Evolutionary conservation across 2,113 vertebrate species (phyloP).

Genomic region (Ariopsis seemanni): DNA sequence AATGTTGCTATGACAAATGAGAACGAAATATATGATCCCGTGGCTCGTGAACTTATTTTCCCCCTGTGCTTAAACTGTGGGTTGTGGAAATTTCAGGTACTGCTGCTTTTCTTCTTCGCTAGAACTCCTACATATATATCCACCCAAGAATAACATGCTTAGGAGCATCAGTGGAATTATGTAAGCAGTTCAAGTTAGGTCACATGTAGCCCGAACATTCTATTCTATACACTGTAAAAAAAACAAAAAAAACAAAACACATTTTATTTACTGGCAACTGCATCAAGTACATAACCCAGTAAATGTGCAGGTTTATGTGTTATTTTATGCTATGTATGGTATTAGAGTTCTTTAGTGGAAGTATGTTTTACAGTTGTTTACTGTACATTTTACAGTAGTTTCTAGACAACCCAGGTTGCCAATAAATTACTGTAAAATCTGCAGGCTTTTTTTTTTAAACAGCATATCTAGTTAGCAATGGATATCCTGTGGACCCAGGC

Average conservation of each 20-base stretch:
- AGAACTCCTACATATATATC: constrained; percentile 17
- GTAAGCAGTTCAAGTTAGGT: constrained; percentile 41
- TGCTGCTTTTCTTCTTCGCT: constrained; percentile 19
- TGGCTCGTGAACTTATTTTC: constrained; percentile 23
- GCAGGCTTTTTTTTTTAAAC: not conserved
- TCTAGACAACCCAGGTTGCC: not conserved
- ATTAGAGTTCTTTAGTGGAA: not conserved
- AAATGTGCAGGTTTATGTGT: too few relatives aligned
- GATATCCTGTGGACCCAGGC: not conserved
- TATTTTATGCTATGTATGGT: too few relatives aligned
- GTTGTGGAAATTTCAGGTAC: constrained; percentile 23
- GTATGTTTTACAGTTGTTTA: not conserved
- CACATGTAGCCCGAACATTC: not conserved
- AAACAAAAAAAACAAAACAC: too few relatives aligned
- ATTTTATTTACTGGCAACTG: not conserved
- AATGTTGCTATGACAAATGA: constrained; percentile 31
- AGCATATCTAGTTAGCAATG: not conserved
- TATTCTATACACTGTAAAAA: not conserved
- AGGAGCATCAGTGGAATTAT: constrained; percentile 27
- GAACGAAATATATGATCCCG: constrained; percentile 14
- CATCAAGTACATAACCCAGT: not conserved
- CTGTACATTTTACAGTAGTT: not conserved
- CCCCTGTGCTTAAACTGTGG: constrained; percentile 22
- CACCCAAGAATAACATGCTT: constrained; percentile 28
- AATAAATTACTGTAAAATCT: not conserved